Conservation (phyloP, 1,140 invertebrate genomes). For the Lycorma delicatula region DNA sequence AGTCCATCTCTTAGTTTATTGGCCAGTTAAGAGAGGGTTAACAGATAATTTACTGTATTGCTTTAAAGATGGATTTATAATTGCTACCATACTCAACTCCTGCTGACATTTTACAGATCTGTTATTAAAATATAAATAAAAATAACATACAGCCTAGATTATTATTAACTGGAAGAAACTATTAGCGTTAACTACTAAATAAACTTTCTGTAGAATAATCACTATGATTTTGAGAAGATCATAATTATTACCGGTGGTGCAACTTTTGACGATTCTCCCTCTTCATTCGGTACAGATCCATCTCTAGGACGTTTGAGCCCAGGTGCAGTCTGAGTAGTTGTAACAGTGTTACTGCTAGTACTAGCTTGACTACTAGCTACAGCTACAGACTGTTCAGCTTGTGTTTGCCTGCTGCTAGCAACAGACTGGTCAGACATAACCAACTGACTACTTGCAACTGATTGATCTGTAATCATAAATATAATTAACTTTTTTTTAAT, state of each 20-base stretch:
- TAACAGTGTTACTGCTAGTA: constrained; percentile 22
- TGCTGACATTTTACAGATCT: too few species aligned
- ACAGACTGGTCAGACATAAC: background rate
- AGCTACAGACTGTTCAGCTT: background rate
- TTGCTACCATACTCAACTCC: too few species aligned
- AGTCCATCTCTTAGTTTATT: too few species aligned
- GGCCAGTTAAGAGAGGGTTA: too few species aligned
- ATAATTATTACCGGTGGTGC: constrained; percentile 12
- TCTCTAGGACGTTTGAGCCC: constrained; percentile 14
- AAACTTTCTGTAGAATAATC: too few species aligned
- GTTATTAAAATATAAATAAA: too few species aligned
- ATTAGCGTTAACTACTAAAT: too few species aligned
- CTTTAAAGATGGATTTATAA: too few species aligned
- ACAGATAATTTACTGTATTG: too few species aligned
- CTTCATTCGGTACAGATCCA: background rate
- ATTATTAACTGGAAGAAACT: too few species aligned
- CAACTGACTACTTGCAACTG: constrained; percentile 4
- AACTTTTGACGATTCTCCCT: background rate
- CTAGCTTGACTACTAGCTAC: constrained; percentile 12
- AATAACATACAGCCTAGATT: too few species aligned
- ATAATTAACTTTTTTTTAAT: background rate
- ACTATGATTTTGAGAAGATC: too few species aligned
- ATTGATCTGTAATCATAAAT: background rate
- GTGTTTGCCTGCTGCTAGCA: background rate
- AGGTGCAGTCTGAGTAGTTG: constrained; percentile 16